Percentiles rank a stretch among this genome's conserved stretches.
phyloP scores from a whole-genome alignment of 2,888 invertebrate genomes.

The Acanthosepion pharaonis region DNA sequence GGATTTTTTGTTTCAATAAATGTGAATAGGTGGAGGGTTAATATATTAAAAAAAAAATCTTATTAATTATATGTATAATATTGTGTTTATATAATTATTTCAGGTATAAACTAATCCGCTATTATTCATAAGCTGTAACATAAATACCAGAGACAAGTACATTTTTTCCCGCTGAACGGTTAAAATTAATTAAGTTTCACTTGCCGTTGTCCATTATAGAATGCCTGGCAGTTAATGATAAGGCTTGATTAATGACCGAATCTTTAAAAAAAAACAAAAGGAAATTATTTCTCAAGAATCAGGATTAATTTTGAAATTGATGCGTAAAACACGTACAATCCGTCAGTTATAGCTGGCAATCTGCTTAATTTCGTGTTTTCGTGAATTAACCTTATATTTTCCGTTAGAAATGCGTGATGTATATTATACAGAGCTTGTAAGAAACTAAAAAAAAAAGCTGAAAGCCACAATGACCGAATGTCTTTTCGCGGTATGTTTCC shows the following conservation, averaged over 20 bases:
- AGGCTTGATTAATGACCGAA: neutral
- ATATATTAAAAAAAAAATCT: no score
- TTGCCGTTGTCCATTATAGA: neutral
- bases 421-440: no score
- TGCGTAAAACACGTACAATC: neutral
- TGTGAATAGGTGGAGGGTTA: no score
- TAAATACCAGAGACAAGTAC: neutral
- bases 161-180: neutral
- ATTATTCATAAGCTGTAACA: neutral
- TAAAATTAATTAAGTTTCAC: neutral
- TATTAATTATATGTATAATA: no score
- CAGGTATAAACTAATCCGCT: neutral
- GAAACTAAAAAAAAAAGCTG: no score
- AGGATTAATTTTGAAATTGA: neutral
- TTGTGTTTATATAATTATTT: neutral
- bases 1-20: no score
- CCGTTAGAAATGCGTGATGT: no score
- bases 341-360: neutral
- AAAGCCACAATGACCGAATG: no score
- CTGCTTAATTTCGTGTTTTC: neutral
- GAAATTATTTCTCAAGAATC: neutral
- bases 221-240: neutral
- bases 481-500: no score
- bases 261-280: neutral
- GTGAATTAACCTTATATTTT: neutral